These are phyloP conservation scores for Tipula lateralis DNA, from an alignment of 2,888 invertebrate genomes.

Conservation along the genomic window DNA sequence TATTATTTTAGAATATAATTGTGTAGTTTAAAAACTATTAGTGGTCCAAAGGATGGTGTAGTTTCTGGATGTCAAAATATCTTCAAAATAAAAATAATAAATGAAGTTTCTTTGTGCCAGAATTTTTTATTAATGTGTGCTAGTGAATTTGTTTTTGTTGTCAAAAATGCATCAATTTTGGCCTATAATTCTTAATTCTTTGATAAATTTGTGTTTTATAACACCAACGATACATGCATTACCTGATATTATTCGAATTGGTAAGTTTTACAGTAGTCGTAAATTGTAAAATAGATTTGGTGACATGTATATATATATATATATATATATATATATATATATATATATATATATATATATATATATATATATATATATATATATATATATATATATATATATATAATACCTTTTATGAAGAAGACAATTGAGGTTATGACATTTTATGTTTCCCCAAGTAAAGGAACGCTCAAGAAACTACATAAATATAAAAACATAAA, in stretches of 20 bases:
- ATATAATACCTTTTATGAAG: not conserved
- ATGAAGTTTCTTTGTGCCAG: not conserved
- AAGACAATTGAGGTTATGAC: not conserved
- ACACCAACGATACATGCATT: not conserved
- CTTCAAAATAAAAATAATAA: not conserved
- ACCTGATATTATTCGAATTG: not conserved
- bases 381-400: no score
- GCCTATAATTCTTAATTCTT: not conserved
- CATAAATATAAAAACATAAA: not conserved
- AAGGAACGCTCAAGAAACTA: no score
- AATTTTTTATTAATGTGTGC: not conserved
- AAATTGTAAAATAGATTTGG: no score
- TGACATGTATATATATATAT: no score
- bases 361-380: no score
- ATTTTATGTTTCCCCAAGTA: not conserved
- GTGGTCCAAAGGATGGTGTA: not conserved
- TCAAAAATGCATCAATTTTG: not conserved
- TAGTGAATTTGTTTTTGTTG: not conserved
- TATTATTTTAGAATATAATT: not conserved
- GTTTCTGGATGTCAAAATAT: not conserved
- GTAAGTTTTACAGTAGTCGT: no score
- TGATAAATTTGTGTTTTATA: not conserved
- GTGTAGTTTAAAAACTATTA: not conserved
- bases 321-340: no score
- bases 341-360: no score